Evolutionary conservation across 2,113 vertebrate species (phyloP).

Genomic region (Prionailurus bengalensis): DNA sequence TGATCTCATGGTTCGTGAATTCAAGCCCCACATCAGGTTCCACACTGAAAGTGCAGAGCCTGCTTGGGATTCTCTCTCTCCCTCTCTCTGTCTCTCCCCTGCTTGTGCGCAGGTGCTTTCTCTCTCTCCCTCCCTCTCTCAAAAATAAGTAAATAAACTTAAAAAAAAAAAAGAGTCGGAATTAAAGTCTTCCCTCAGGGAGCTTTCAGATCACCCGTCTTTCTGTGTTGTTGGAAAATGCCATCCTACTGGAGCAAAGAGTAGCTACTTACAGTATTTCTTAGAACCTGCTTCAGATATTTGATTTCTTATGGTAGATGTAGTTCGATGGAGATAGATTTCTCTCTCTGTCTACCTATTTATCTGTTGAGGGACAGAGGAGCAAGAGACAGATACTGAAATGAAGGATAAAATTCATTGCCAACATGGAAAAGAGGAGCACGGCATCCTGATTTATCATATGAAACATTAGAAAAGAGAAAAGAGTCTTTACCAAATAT

Average conservation of each 20-base stretch:
- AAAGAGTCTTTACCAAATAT: slow-evolving; percentile 61
- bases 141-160: too few species aligned
- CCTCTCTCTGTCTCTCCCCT: too few species aligned
- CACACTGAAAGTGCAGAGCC: too few species aligned
- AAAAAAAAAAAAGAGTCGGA: not conserved
- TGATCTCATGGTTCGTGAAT: too few species aligned
- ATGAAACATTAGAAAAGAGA: slow-evolving; percentile 57
- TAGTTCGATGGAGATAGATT: not conserved
- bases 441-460: not conserved
- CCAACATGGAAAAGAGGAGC: not conserved
- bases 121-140: too few species aligned
- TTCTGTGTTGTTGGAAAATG: not conserved
- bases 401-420: not conserved
- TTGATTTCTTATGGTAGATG: slow-evolving; percentile 28
- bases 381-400: not conserved
- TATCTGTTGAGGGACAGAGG: not conserved
- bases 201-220: not conserved
- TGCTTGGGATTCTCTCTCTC: too few species aligned
- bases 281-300: not conserved
- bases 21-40: too few species aligned
- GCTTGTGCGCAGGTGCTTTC: too few species aligned
- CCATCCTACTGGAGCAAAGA: not conserved
- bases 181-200: not conserved
- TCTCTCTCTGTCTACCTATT: not conserved
- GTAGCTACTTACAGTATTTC: not conserved